Evolutionary conservation across 2,797 vertebrate genomes (phyloP), one percentile per base, ranked within the genome.

Genomic region (Parauchenoglanis punctatus): DNA sequence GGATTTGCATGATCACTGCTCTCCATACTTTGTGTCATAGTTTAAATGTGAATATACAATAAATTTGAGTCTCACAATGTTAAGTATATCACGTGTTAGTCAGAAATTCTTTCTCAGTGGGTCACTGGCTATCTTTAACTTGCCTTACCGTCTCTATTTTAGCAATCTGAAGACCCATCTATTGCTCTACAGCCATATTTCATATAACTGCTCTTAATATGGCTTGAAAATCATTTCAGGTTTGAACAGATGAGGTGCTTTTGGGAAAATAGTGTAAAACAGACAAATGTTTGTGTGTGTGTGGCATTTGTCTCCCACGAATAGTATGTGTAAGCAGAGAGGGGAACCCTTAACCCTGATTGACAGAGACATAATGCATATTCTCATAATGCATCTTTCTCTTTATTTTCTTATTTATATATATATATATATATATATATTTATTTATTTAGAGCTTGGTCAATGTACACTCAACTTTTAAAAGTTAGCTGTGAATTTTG

Each of bases 71-170:
- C 25, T 63, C 40, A 82, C 40, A 49, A 4, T 65, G 7, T 82
- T 31, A 68, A 67, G 17, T 31, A 52, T 83, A 68, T 44, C 85
- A 78, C 68, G 63, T 84, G 81, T 78, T 87, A 75, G 70, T 86
- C 85, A 85, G 54, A 72, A 75, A 88, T 89, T 88, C 87, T 85
- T 78, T 70, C 63, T 35, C 8, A 78, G 20, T 23, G 80, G 72
- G 75, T 89, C 85, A 87, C 20, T 75, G 83, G 49, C 88, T 91
- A 88, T 91, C 72, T 89, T 89, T 90, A 90, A 86, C 88, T 68
- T 73, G 49, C 67, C 54, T 67, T 87, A 52, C 49, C 31, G 8
- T 80, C 25, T 87, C 84, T 56, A 75, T 81, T 89, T 84, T 81
- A 84, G 65, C 56, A 68, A 49, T 65, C 44, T 44, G 67, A 58